Conservation (phyloP, 2,113 vertebrate genomes). For the Progne subis region DNA sequence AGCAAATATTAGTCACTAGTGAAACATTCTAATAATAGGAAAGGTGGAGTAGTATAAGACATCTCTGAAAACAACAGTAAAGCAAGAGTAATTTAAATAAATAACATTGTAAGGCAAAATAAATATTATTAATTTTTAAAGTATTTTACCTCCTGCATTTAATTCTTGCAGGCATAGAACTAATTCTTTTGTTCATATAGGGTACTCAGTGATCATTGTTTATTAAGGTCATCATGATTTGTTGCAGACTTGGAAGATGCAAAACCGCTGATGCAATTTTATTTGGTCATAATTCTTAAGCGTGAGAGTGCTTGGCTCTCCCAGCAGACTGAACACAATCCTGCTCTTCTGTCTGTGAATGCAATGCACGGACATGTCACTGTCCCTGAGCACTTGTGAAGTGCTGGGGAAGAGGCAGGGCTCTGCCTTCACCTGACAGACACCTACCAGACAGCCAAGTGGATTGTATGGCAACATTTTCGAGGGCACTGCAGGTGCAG, state of each 20-base stretch:
- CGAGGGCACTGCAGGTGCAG: neutral
- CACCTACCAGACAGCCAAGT: neutral
- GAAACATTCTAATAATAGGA: neutral
- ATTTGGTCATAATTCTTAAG: neutral
- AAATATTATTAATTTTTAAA: neutral
- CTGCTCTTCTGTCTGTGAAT: neutral
- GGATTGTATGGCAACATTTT: neutral
- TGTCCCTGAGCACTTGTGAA: neutral
- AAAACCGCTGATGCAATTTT: neutral
- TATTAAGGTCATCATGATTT: neutral
- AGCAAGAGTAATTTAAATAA: neutral
- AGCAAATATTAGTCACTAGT: neutral
- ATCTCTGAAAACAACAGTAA: neutral
- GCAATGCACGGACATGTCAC: accelerated
- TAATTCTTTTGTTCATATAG: neutral
- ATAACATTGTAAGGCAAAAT: neutral
- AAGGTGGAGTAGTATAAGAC: neutral
- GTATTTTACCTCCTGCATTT: neutral
- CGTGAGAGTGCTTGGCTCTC: neutral
- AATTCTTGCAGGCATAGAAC: neutral
- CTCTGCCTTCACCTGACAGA: neutral
- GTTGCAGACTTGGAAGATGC: neutral
- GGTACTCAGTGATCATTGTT: neutral
- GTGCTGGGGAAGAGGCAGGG: neutral
- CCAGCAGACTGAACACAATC: neutral